These are phyloP conservation scores for Eudasyphora cyanicolor DNA, from an alignment of 2,888 invertebrate species.

Conservation along the genomic window DNA sequence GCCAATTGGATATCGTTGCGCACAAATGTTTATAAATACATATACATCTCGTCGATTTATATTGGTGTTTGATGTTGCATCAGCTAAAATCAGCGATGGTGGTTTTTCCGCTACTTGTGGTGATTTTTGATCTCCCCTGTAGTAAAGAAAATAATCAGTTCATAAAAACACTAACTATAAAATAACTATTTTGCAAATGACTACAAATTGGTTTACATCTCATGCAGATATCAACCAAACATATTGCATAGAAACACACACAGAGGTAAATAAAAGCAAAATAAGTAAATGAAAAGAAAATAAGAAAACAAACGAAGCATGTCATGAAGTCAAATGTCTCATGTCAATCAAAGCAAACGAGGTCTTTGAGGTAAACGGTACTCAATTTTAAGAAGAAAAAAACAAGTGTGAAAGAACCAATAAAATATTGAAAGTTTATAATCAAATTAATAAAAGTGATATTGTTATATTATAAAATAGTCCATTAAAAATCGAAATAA, in stretches of 20 bases:
- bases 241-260: slow-evolving; percentile 27
- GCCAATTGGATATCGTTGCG: too few species aligned
- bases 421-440: not conserved
- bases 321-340: slow-evolving; percentile 15
- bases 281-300: not conserved
- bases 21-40: too few species aligned
- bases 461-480: slow-evolving; percentile 30
- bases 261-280: not conserved
- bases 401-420: slow-evolving; percentile 7
- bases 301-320: not conserved
- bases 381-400: slow-evolving; percentile 12
- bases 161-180: slow-evolving; percentile 24
- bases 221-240: slow-evolving; percentile 37
- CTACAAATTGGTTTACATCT: slow-evolving; percentile 36
- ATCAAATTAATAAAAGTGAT: slow-evolving; percentile 1
- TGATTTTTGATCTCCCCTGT: too few species aligned
- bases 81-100: too few species aligned
- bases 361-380: slow-evolving; percentile 19
- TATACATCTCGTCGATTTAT: too few species aligned
- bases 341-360: slow-evolving; percentile 32
- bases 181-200: slow-evolving; percentile 28
- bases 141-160: too few species aligned
- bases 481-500: not conserved
- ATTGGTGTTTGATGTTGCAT: too few species aligned
- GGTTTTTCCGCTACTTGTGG: too few species aligned